phyloP scores from a whole-genome alignment of 2,113 vertebrate species.

The Mohoua ochrocephala region DNA sequence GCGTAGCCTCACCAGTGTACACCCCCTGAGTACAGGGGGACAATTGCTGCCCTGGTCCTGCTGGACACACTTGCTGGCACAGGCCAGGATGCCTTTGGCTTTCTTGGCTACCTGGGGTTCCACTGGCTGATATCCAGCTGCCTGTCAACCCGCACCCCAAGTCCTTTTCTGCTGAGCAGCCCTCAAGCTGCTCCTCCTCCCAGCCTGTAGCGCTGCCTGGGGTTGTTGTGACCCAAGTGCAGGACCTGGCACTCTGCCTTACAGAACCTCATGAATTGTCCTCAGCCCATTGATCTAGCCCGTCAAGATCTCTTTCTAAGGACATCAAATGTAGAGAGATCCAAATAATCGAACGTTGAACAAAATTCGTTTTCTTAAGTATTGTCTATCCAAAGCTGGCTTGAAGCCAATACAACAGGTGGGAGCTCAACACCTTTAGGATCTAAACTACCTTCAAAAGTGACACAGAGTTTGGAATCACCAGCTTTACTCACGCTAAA shows the following conservation, averaged over 20 bases:
- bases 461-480: neutral
- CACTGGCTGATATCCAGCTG: neutral
- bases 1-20: neutral
- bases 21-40: accelerated
- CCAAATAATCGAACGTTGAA: neutral
- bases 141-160: neutral
- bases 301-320: neutral
- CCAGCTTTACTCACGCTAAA: neutral
- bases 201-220: neutral
- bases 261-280: neutral
- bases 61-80: neutral
- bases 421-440: neutral
- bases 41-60: neutral
- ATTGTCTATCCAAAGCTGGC: neutral
- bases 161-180: neutral
- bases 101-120: neutral
- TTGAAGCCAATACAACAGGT: neutral
- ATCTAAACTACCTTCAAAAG: neutral
- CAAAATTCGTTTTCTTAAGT: neutral
- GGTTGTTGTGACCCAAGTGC: neutral
- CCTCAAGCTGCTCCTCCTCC: neutral
- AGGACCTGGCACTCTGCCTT: neutral
- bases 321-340: neutral
- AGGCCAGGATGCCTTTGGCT: neutral
- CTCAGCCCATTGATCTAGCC: neutral